phyloP scores from a whole-genome alignment of 1,140 invertebrate genomes.

The Neodiprion fabricii region DNA sequence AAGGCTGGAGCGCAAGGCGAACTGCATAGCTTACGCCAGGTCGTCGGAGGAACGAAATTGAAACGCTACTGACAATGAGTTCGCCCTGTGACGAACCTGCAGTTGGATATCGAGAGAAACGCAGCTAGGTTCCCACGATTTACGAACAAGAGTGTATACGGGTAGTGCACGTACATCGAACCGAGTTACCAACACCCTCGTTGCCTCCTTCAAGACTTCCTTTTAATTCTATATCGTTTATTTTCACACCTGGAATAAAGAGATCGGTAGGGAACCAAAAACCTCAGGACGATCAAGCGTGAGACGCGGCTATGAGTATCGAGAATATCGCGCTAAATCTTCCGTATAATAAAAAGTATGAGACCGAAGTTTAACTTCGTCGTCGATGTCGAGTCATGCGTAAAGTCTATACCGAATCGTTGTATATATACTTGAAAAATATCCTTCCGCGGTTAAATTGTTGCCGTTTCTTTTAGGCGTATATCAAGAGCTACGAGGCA shows the following conservation, averaged over 20 bases:
- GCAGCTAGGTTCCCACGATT: neutral
- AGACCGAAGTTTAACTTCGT: neutral
- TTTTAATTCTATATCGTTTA: neutral
- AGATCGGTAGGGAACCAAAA: neutral
- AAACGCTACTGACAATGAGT: neutral
- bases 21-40: neutral
- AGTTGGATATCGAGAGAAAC: neutral
- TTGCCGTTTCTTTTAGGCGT: too few species aligned
- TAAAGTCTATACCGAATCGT: too few species aligned
- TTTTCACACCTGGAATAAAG: neutral
- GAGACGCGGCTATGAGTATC: neutral
- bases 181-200: neutral
- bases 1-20: too few species aligned
- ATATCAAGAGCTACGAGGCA: too few species aligned
- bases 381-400: neutral
- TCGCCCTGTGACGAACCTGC: conserved; percentile 1
- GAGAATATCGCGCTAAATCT: neutral
- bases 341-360: neutral
- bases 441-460: too few species aligned
- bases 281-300: neutral
- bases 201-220: neutral
- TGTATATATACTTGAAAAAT: too few species aligned
- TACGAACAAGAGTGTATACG: neutral
- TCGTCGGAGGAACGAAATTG: neutral
- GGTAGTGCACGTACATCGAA: too few species aligned